These are phyloP conservation scores for Tetragonula clypearis DNA, from an alignment of 1,140 invertebrate genomes.

Conservation along the genomic window DNA sequence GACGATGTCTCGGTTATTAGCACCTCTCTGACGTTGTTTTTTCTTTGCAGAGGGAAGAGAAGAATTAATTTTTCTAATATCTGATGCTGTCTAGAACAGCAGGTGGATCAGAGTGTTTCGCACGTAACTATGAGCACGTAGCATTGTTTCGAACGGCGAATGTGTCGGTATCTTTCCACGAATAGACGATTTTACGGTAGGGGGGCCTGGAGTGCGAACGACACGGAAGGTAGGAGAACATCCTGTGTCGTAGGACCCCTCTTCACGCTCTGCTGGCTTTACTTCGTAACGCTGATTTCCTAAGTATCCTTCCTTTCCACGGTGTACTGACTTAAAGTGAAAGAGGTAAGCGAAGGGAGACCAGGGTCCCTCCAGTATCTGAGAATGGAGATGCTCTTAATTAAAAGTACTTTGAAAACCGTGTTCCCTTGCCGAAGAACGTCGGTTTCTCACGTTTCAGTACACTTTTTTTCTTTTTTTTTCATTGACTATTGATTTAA, in stretches of 20 bases:
- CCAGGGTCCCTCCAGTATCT: conserved; percentile 18
- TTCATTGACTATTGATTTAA: background rate
- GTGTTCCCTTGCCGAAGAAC: background rate
- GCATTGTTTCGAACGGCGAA: conserved; percentile 60
- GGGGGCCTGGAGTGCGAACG: conserved; percentile 56
- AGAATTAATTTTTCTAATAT: conserved; percentile 19
- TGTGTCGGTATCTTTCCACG: conserved; percentile 64
- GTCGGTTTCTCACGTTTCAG: conserved; percentile 29
- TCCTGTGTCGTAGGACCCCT: conserved; percentile 73
- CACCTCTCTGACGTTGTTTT: background rate
- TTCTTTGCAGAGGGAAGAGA: background rate
- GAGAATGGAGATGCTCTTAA: conserved; percentile 52
- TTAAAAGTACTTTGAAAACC: conserved; percentile 48
- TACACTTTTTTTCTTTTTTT: background rate
- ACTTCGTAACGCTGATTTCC: conserved; percentile 75
- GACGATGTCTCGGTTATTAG: background rate
- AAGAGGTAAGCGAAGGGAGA: conserved; percentile 12
- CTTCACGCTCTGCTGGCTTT: conserved; percentile 73
- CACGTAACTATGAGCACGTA: conserved; percentile 53
- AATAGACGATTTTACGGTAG: conserved; percentile 66
- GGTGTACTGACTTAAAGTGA: conserved; percentile 52
- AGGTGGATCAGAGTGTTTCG: conserved; percentile 33
- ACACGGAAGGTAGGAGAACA: conserved; percentile 73
- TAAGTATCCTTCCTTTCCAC: conserved; percentile 72
- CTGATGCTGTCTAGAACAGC: background rate